Conservation (phyloP, 2,797 vertebrate genomes). For the Tadarida brasiliensis region DNA sequence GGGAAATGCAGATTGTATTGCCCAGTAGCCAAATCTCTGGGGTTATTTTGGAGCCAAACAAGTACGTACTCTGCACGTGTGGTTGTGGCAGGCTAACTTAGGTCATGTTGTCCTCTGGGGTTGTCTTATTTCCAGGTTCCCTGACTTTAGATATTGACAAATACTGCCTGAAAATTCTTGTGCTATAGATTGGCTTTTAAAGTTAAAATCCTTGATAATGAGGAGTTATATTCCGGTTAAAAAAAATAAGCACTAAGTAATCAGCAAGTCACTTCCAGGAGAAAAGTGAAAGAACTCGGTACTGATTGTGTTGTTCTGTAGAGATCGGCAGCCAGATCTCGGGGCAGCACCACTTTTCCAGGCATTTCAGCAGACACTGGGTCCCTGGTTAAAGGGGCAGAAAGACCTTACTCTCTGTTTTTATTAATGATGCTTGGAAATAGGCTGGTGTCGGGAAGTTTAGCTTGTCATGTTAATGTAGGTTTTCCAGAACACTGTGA, state of each 20-base stretch:
- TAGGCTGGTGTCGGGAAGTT: not conserved
- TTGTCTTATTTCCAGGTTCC: not conserved
- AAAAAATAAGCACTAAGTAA: not conserved
- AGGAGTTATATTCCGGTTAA: not conserved
- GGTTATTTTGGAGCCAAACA: constrained; percentile 44
- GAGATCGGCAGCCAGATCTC: not conserved
- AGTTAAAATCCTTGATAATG: not conserved
- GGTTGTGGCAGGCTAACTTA: not conserved
- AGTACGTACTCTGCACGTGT: not conserved
- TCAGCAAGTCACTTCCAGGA: not conserved
- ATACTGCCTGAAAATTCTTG: not conserved
- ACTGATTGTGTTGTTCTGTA: not conserved
- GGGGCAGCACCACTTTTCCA: not conserved
- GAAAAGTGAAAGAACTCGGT: not conserved
- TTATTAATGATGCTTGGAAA: not conserved
- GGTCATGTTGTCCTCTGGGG: too few species aligned
- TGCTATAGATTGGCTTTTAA: not conserved
- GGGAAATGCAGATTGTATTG: not conserved
- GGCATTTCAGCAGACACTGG: not conserved
- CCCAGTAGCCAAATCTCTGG: not conserved
- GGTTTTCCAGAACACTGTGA: not conserved
- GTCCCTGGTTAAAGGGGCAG: not conserved
- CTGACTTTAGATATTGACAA: not conserved
- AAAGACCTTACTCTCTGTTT: not conserved
- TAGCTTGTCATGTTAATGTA: not conserved